phyloP scores from a whole-genome alignment of 1,140 invertebrate species.

The Polyergus mexicanus region DNA sequence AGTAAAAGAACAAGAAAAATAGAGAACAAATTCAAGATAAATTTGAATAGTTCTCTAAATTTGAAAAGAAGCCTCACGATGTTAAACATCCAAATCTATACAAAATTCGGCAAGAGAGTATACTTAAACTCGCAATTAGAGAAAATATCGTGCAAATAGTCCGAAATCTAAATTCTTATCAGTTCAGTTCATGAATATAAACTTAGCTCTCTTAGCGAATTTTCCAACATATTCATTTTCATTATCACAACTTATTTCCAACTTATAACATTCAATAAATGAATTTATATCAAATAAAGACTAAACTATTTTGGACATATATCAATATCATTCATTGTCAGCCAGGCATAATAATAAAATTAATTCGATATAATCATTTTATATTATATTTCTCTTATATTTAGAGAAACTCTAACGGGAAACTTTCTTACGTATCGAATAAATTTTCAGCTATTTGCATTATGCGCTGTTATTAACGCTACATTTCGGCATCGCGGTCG shows the following conservation, averaged over 20 bases:
- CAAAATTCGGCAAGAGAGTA: slow-evolving; percentile 62
- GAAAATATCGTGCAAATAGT: slow-evolving; percentile 74
- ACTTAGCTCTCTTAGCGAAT: neutral
- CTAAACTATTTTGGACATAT: neutral
- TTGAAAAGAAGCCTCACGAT: neutral
- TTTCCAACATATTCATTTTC: neutral
- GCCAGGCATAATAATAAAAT: slow-evolving; percentile 63
- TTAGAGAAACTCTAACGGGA: neutral
- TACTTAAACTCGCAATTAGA: slow-evolving; percentile 74
- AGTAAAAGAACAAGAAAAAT: slow-evolving; percentile 29
- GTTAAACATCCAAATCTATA: slow-evolving; percentile 22
- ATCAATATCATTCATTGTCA: slow-evolving; percentile 8
- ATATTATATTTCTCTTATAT: neutral
- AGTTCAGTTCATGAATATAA: neutral
- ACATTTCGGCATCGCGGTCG: slow-evolving; percentile 46
- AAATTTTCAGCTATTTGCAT: slow-evolving; percentile 29
- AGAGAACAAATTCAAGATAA: slow-evolving; percentile 6
- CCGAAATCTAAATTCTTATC: slow-evolving; percentile 52
- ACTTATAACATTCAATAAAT: neutral
- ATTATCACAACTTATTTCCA: neutral
- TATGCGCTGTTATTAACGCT: slow-evolving; percentile 35
- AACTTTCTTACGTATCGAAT: slow-evolving; percentile 31
- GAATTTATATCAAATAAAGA: neutral
- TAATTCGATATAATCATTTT: slow-evolving; percentile 40
- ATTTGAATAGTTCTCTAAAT: neutral